These are phyloP conservation scores for Fopius arisanus DNA, from an alignment of 1,140 invertebrate genomes.

Conservation along the genomic window DNA sequence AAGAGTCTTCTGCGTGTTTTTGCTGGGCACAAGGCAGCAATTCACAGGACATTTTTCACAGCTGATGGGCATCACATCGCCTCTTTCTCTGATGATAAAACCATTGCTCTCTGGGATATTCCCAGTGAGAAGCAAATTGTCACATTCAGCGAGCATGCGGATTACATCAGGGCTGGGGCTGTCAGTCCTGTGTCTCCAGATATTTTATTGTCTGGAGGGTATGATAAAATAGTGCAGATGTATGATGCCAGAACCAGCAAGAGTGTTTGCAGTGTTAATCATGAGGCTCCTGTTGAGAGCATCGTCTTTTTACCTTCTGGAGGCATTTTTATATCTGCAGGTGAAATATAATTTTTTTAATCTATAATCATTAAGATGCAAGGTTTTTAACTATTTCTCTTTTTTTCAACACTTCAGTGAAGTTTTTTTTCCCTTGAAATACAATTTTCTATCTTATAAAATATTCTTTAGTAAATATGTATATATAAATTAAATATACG, in stretches of 20 bases:
- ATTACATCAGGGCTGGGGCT: slow-evolving; percentile 85
- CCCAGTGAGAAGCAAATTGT: slow-evolving; percentile 77
- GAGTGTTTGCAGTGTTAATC: slow-evolving; percentile 80
- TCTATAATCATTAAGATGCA: too few relatives aligned
- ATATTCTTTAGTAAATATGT: too few relatives aligned
- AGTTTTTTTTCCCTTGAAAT: too few relatives aligned
- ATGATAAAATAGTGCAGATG: slow-evolving; percentile 90
- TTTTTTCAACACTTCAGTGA: too few relatives aligned
- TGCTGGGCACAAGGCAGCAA: slow-evolving; percentile 66
- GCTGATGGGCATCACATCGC: slow-evolving; percentile 79
- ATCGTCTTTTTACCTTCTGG: slow-evolving; percentile 89
- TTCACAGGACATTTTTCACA: slow-evolving; percentile 87
- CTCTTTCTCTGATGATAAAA: slow-evolving; percentile 95
- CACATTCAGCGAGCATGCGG: slow-evolving; percentile 78
- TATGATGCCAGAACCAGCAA: slow-evolving; percentile 84
- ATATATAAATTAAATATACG: too few relatives aligned
- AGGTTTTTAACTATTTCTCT: too few relatives aligned
- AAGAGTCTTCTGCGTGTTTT: slow-evolving; percentile 76
- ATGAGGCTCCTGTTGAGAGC: slow-evolving; percentile 90
- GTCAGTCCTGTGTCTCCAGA: slow-evolving; percentile 79
- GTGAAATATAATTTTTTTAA: too few relatives aligned
- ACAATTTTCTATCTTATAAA: too few relatives aligned
- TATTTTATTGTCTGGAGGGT: slow-evolving; percentile 87
- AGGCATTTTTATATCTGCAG: slow-evolving; percentile 89
- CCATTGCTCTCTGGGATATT: slow-evolving; percentile 90